Evolutionary conservation across 2,888 invertebrate species (phyloP), one percentile per base, ranked within the genome.

Genomic region (Drosophila kanekoi): DNA sequence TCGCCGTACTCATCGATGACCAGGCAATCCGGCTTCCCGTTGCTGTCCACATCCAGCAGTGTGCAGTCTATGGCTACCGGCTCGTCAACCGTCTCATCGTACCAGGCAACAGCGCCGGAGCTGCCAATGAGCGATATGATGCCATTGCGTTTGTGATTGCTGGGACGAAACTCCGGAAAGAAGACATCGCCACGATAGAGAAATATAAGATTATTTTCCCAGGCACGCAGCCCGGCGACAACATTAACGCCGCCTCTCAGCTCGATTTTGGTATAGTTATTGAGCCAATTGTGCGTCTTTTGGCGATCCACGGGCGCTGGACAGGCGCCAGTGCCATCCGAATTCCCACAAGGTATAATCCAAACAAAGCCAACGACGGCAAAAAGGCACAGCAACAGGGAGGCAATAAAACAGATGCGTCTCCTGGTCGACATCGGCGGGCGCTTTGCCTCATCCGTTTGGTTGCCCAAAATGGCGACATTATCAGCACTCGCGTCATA

Each of bases 51-150:
- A 92, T 97, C 96, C 56, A 96, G 93, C 1, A 95, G 92, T 23
- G 94, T 93, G 87, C 97, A 97, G 88, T 96, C 95, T 35, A 97
- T 95, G 84, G 95, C 94, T 23, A 94, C 94, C 0, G 96, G 96
- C 79, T 95, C 94, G 81, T 94, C 94, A 41, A 93, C 93, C 87
- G 96, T 95, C 71, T 94, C 93, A 28, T 95, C 95, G 85, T 94
- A 95, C 96, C 96, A 96, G 2, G 95, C 94, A 0, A 95, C 94
- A 65, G 94, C 94, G 0, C 96, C 96, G 6, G 94, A 94, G 68
- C 94, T 94, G 0, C 95, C 95, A 53, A 95, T 94, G 70, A 96
- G 93, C 0, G 95, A 94, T 20, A 96, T 93, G 8, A 96, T 94
- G n/a, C 95, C 96, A 88, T 95, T 90, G 72, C 90, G 82, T 37